Base-by-base conservation (phyloP, 2,797 vertebrate species). In the Varecia variegata region DNA sequence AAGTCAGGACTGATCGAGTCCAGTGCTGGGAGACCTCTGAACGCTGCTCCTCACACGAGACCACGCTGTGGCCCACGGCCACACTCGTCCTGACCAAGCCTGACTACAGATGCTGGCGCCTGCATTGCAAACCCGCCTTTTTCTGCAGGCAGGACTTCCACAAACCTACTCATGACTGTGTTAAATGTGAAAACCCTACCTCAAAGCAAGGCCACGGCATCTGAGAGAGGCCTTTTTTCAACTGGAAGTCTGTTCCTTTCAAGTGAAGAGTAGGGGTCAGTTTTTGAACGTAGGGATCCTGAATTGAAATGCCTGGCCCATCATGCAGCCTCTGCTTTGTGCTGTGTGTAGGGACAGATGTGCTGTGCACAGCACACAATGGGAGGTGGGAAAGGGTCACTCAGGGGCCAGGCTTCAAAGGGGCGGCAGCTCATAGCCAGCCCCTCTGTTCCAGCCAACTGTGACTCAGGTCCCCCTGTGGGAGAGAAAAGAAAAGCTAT, bases 261-360 rank as follows among this genome's bases (percentile, higher is more conserved):
- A 85, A 92, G 94, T 76, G 88, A 94, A 93, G 88, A 62, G 9
- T 15, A 80, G 83, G 35, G 77, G 35, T 67, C 52, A 25, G 32
- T 71, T 93, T 93, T 84, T 93, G 90, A 83, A 88, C 21, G 54
- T 5, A 0, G 27, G 71, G 58, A 73, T 62, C 71, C 58, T 77
- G 65, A 95, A 82, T n/a, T 35, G 65, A 70, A 56, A 45, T 18
- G 67, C 52, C 35, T n/a, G 25, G 74, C 73, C 67, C 38, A 20
- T 82, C n/a, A 35, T 5, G 32, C 18, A 67, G 50, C 52, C 60
- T 71, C 52, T 2, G 2, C 81, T 40, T 27, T 50, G 90, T 67
- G 62, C 81, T 27, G 18, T 7, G 25, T 77, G 27, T 1, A 12
- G 85, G 71, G 77, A 92, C 96, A 94, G 82, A 88, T 90, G 94